These are phyloP conservation scores for Heliconius hermathena DNA, from an alignment of 1,140 invertebrate species.

Conservation along the genomic window DNA sequence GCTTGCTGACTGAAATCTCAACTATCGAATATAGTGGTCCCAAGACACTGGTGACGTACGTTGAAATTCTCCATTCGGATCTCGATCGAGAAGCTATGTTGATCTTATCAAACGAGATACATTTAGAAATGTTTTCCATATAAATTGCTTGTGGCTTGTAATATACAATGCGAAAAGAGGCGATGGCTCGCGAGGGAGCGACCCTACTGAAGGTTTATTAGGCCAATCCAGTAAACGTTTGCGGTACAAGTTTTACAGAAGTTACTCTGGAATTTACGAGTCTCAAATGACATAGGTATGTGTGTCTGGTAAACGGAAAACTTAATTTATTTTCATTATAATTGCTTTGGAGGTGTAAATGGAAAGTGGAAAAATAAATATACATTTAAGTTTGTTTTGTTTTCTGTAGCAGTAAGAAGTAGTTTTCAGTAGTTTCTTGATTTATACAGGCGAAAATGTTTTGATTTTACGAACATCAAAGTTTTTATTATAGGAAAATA, in stretches of 20 bases:
- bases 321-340: background rate
- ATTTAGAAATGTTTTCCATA: conserved; percentile 71
- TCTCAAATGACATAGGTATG: conserved; percentile 31
- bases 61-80: conserved; percentile 40
- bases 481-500: no score
- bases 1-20: conserved; percentile 46
- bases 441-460: no score
- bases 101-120: conserved; percentile 65
- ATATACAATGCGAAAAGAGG: conserved; percentile 57
- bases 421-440: no score
- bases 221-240: conserved; percentile 53
- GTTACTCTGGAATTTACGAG: conserved; percentile 34
- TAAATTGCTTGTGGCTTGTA: conserved; percentile 66
- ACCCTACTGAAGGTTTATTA: conserved; percentile 57
- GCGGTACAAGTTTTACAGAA: conserved; percentile 40
- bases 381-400: background rate
- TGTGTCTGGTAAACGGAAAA: background rate
- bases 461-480: no score
- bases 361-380: background rate
- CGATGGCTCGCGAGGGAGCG: conserved; percentile 60
- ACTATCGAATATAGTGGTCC: conserved; percentile 41
- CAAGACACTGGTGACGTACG: conserved; percentile 42
- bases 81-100: conserved; percentile 43
- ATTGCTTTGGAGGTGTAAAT: background rate
- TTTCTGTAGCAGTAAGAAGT: no score